phyloP scores from a whole-genome alignment of 2,113 vertebrate species.

The Megaleporinus macrocephalus region DNA sequence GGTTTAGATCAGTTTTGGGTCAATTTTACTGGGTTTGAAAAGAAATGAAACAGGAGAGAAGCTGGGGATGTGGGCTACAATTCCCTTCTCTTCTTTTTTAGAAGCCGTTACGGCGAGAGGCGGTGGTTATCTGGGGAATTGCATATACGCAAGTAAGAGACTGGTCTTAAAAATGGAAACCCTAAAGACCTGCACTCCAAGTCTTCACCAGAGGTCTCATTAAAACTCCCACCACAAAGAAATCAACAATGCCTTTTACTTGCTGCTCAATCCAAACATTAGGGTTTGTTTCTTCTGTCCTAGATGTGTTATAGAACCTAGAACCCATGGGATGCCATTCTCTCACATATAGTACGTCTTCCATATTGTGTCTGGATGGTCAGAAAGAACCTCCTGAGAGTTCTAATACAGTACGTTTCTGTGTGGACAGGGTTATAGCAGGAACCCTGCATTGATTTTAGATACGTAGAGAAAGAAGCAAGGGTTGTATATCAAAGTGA shows the following conservation, averaged over 20 bases:
- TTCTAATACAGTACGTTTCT: neutral
- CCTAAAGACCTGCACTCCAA: conserved; percentile 44
- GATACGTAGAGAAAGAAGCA: neutral
- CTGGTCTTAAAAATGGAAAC: conserved; percentile 55
- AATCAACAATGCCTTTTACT: conserved; percentile 55
- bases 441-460: neutral
- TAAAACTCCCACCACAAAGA: conserved; percentile 65
- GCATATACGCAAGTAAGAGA: conserved; percentile 60
- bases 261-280: conserved; percentile 20
- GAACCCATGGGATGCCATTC: conserved; percentile 53
- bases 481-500: neutral
- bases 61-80: too few species aligned
- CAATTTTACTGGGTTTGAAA: too few species aligned
- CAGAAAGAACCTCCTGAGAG: neutral
- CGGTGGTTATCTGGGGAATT: conserved; percentile 65
- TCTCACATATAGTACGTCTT: conserved; percentile 31
- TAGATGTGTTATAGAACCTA: conserved; percentile 46
- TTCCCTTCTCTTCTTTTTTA: conserved; percentile 29
- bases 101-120: conserved; percentile 56
- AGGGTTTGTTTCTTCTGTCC: conserved; percentile 50
- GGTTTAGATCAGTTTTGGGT: too few species aligned
- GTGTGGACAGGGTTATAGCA: neutral
- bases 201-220: conserved; percentile 68
- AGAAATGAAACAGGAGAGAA: too few species aligned
- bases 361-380: conserved; percentile 1